Evolutionary conservation across 2,113 vertebrate genomes (phyloP).

Genomic region (Podarcis cretensis): DNA sequence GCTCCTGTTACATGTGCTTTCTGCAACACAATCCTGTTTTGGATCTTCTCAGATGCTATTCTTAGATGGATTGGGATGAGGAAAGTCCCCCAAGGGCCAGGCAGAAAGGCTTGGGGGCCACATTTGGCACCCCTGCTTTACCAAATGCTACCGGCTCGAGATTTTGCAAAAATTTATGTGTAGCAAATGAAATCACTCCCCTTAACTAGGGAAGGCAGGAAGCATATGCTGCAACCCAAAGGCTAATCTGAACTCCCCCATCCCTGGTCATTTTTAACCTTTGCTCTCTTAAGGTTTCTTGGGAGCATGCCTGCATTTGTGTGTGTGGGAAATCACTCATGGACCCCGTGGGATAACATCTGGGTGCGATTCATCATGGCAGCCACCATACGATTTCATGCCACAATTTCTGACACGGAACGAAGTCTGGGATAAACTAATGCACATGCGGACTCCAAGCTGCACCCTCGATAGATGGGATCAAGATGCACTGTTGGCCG

Average conservation of each 20-base stretch:
- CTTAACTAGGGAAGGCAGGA: neutral
- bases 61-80: too few species aligned
- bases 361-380: constrained; percentile 64
- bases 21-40: too few species aligned
- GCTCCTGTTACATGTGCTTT: too few species aligned
- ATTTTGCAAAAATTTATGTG: neutral
- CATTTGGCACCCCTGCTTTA: too few species aligned
- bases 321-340: neutral
- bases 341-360: constrained; percentile 61
- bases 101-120: too few species aligned
- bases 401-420: constrained; percentile 1
- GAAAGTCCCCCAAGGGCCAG: too few species aligned
- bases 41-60: too few species aligned
- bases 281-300: constrained; percentile 45
- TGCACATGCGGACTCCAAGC: constrained; percentile 59
- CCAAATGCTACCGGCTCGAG: neutral
- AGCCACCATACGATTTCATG: constrained; percentile 41
- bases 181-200: neutral
- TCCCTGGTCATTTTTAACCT: constrained; percentile 40
- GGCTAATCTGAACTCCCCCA: neutral
- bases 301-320: constrained; percentile 21
- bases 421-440: neutral
- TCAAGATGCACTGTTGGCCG: constrained; percentile 46
- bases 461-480: constrained; percentile 60
- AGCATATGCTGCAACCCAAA: too few species aligned